phyloP scores from a whole-genome alignment of 2,113 vertebrate species.

The Petaurus breviceps region DNA sequence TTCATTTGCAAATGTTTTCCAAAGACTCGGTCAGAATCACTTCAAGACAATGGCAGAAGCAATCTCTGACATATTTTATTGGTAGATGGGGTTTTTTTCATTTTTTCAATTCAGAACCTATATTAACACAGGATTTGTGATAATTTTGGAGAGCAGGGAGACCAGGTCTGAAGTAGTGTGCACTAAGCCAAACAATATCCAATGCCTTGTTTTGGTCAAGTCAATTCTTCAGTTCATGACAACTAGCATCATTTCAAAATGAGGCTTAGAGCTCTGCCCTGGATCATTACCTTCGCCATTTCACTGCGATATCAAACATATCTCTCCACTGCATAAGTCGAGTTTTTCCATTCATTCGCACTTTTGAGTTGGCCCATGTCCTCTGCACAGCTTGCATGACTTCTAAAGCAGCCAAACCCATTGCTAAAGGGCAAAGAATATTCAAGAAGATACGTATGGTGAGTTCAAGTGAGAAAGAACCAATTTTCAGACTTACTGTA shows the following conservation, averaged over 20 bases:
- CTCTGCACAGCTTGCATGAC: slow-evolving; percentile 98
- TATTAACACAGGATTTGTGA: not conserved
- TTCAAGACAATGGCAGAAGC: not conserved
- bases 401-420: slow-evolving; percentile 96
- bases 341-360: slow-evolving; percentile 95
- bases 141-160: not conserved
- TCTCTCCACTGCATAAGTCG: slow-evolving; percentile 98
- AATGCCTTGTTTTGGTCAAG: not conserved
- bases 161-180: not conserved
- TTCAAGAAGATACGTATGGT: not conserved
- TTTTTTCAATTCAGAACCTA: not conserved
- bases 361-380: slow-evolving; percentile 97
- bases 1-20: not conserved
- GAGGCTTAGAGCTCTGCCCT: not conserved
- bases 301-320: slow-evolving; percentile 98
- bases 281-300: slow-evolving; percentile 95
- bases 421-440: slow-evolving; percentile 84
- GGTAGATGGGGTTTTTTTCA: not conserved
- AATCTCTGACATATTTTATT: not conserved
- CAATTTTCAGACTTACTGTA: not conserved
- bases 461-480: not conserved
- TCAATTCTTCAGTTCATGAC: slow-evolving; percentile 11
- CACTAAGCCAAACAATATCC: not conserved
- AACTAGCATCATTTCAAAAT: not conserved
- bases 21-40: not conserved